Base-by-base conservation (phyloP, 2,888 invertebrate genomes). In the Imbricaverruca yamaguchii region DNA sequence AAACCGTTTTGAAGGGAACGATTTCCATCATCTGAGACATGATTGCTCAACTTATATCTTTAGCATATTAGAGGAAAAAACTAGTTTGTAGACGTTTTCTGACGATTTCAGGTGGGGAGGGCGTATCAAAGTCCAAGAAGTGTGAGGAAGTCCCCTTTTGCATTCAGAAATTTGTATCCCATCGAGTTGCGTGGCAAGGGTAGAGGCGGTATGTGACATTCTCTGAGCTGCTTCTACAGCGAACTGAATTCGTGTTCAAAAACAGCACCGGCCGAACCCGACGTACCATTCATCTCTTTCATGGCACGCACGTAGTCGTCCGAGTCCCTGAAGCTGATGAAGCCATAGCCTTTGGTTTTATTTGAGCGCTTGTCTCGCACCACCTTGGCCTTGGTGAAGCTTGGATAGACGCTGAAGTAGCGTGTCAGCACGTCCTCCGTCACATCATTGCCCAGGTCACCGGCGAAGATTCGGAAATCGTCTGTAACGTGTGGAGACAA, bases 371-470 rank as follows among this genome's bases (percentile, higher is more conserved):
- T 97, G 87, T 99, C 99, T 81, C 99, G 90, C 6, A 99, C 92
- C 39, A 99, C 98, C 87, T 97, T 96, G 0, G 98, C 98, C 86
- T 92, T 93, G 86, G 94, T 91, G 88, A 99, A 99, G 39, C 97
- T 96, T 0, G 93, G 92, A 89, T 93, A 97, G 87, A 96, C 95
- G 86, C 94, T 94, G 87, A 99, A 99, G 0, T 98, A 97, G 84
- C 98, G 91, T 0, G 94, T 94, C n/a, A 99, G 89, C 82, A 97
- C 91, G 87, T 99, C 99, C 86, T 99, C 99, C 0, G 97, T 98
- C 55, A 99, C 98, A 87, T 99, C 98, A 87, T 99, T 99, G 23
- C 99, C 99, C 79, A 99, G 90, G 89, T 99, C 99, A n/a, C 99
- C 99, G 87, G 98, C 98, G 88, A 99, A 99, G 88, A 99, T 93